phyloP scores from a whole-genome alignment of 2,888 invertebrate genomes.

The Quadroppia sp. region DNA sequence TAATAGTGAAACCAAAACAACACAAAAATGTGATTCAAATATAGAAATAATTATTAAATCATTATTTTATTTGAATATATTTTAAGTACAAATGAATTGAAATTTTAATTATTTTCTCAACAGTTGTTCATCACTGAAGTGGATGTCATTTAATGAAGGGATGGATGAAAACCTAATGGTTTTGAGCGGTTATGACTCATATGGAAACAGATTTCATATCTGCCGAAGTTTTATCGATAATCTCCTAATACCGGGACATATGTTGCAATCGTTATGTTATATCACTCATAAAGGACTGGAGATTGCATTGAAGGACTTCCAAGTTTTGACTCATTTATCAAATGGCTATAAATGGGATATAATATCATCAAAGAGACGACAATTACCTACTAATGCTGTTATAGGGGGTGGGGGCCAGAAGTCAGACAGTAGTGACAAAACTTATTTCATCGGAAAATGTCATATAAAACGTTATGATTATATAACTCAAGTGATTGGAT shows the following conservation, averaged over 20 bases:
- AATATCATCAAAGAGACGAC: not conserved
- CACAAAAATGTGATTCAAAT: no score
- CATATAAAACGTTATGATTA: not conserved
- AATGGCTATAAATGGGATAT: conserved; percentile 1
- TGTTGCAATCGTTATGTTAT: not conserved
- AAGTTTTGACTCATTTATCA: not conserved
- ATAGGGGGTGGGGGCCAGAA: not conserved
- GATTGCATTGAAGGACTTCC: not conserved
- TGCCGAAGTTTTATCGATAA: not conserved
- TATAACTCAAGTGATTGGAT: not conserved
- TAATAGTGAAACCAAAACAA: not conserved
- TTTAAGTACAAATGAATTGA: no score
- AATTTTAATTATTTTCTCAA: not conserved
- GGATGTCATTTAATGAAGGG: not conserved
- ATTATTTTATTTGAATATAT: no score
- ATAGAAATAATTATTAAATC: no score
- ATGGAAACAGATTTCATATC: conserved; percentile 1
- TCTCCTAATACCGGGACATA: not conserved
- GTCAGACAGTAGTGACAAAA: not conserved
- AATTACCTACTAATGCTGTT: not conserved
- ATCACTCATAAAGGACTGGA: not conserved
- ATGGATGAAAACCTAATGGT: not conserved
- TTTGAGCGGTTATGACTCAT: conserved; percentile 6
- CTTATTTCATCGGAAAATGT: not conserved
- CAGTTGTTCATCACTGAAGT: not conserved